Base-by-base conservation (phyloP, 2,113 vertebrate genomes). In the Elanoides forficatus region DNA sequence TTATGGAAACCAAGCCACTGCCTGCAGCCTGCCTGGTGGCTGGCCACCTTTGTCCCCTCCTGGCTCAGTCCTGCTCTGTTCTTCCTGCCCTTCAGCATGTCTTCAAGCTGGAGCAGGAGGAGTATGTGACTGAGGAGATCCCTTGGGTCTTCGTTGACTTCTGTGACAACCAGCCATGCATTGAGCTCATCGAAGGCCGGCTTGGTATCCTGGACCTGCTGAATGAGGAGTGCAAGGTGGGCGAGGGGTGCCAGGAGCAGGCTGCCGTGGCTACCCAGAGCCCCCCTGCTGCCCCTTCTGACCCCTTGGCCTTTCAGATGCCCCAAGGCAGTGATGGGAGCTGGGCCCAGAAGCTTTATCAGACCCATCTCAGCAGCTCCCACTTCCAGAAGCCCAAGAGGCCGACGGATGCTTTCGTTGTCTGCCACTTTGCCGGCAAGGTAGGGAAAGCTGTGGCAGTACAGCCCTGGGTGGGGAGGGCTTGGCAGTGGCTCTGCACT, bases 311-410 rank as follows among this genome's bases (percentile, higher is more conserved):
- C 22, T 80, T 76, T 22, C 95, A 99, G 99, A 98, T 99, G 98
- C 98, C 98, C 23, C 99, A 98, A 91, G 98, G 98, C 59, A 98
- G 98, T 1, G 98, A 98, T 67, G 97, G 96, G 42, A 99, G 97
- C 97, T 99, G 99, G 98, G 98, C 98, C 4, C 92, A 71, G 75
- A 98, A 99, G 79, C 97, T 99, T 60, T 98, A 98, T 56, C 98
- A 97, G 82, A 98, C 98, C 89, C 96, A 97, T 63, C 52, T 88
- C 3, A 52, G 88, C 65, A 98, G 97, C 65, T 95, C 97, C 36
- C 88, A 98, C 93, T 99, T 99, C 89, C 91, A 93, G 68, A 99
- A 99, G 87, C 98, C 98, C 42, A 98, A 98, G 81, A 97, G 98
- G 91, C 97, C 98, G 50, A 97, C 47, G 53, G 95, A 92, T 48